A percentile compares a stretch with the other conserved stretches of the same genome.
Evolutionary conservation across 1,140 invertebrate species (phyloP).

Genomic region (Leucophenga varia): DNA sequence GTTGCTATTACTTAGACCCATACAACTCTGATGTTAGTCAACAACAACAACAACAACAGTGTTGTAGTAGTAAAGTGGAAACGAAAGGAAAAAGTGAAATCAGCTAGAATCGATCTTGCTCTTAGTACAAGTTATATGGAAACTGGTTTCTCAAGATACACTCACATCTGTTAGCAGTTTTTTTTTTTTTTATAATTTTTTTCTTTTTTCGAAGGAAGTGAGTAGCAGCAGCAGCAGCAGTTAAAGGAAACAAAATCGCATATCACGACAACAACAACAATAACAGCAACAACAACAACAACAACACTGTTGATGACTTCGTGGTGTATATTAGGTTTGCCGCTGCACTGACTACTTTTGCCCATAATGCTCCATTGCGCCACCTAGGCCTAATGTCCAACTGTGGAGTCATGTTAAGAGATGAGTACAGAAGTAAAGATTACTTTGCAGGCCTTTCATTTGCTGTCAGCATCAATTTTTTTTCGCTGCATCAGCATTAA

Average conservation of each 20-base stretch:
- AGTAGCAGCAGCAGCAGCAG: conserved; percentile 14
- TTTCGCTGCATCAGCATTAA: too few relatives aligned
- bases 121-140: neutral
- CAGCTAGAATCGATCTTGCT: conserved; percentile 51
- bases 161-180: conserved; percentile 33
- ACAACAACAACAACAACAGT: too few relatives aligned
- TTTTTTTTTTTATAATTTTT: too few relatives aligned
- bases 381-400: conserved; percentile 22
- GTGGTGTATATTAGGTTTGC: conserved; percentile 7
- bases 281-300: conserved; percentile 8
- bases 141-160: conserved; percentile 31
- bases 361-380: too few relatives aligned
- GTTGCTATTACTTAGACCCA: too few relatives aligned
- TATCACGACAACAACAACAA: conserved; percentile 16
- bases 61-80: conserved; percentile 12
- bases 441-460: conserved; percentile 50
- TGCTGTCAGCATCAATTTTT: conserved; percentile 50
- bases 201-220: conserved; percentile 24
- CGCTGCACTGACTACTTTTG: too few relatives aligned
- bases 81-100: conserved; percentile 42
- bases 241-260: conserved; percentile 17
- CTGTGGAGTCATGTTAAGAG: too few relatives aligned
- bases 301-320: neutral
- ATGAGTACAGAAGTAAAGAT: too few relatives aligned
- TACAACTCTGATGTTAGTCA: too few relatives aligned